Evolutionary conservation across 1,140 invertebrate species (phyloP).

Genomic region (Pseudomyrmex cubaensis): DNA sequence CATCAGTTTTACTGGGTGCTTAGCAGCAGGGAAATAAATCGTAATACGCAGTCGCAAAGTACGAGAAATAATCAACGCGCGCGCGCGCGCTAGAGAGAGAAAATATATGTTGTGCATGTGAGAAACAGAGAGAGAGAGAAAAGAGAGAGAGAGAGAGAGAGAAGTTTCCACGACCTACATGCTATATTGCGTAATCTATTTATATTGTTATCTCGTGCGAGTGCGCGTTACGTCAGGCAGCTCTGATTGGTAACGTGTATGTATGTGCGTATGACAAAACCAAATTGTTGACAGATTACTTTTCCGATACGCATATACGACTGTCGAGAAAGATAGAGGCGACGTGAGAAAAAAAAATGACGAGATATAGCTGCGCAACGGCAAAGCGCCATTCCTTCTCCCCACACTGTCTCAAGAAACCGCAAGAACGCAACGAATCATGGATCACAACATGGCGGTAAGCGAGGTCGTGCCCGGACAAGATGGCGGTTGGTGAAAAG

Average conservation of each 20-base stretch:
- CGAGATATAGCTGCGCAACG: not conserved
- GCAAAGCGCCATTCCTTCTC: conserved; percentile 34
- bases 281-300: conserved; percentile 74
- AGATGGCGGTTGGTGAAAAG: conserved; percentile 80
- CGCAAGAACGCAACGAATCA: conserved; percentile 72
- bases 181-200: conserved; percentile 81
- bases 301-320: conserved; percentile 19
- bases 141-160: conserved; percentile 24
- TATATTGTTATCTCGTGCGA: conserved; percentile 77
- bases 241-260: conserved; percentile 52
- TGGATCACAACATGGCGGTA: conserved; percentile 81
- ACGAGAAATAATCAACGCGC: not conserved
- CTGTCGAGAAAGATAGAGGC: not conserved
- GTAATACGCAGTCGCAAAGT: conserved; percentile 30
- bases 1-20: not conserved
- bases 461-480: conserved; percentile 78
- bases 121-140: conserved; percentile 2
- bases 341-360: conserved; percentile 2
- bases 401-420: conserved; percentile 72
- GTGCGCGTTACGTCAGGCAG: conserved; percentile 67
- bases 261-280: conserved; percentile 52
- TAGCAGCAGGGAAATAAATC: not conserved
- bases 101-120: not conserved
- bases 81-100: not conserved
- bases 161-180: conserved; percentile 63